Base-by-base conservation (phyloP, 2,888 invertebrate species). In the Dasypogon diadema region DNA sequence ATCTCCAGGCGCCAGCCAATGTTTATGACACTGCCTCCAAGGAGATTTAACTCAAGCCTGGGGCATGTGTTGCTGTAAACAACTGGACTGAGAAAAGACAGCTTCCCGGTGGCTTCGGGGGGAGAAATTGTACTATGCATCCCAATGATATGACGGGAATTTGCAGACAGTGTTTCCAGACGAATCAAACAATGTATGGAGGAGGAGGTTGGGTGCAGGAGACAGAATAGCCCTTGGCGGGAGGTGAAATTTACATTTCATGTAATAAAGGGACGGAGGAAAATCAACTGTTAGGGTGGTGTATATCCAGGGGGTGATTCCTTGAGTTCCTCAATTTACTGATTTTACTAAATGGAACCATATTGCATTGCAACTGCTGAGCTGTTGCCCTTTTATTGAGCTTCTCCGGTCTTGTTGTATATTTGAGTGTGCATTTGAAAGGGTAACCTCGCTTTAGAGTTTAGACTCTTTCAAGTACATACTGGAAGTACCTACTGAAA, bases 241-340 rank as follows among this genome's bases (percentile, higher is more conserved):
- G 54, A 34, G 51, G 14, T 54, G 16, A 54, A 70, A 54, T 70
- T 70, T 70, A 34, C 54, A 30, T 54, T 54, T 70, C 54, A 54
- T 70, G 70, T 70, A 12, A 21, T 21, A 51, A 21, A 70, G 54
- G 54, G 70, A 24, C 46, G 14, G 65, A 65, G 37, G 21, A 30
- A 70, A 70, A 51, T 70, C 54, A 70, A 54, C 51, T 54, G 54
- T 34, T 21, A 46, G 70, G 54, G 70, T 70, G 70, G 54, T 54
- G 54, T 70, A 54, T 21, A 34, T 56, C 73, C 56, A 18, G 14
- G 34, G 73, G 73, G 56, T 73, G 42, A 73, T 73, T 73, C 56
- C 55, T 55, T 55, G 73, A 56, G 56, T 73, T 73, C 56, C 73
- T 56, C 56, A 73, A 73, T 73, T 73, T 73, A 73, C 73, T 56